A percentile compares a stretch with the other conserved stretches of the same genome.
Conservation (phyloP, 2,888 invertebrate genomes). For the Abrostola tripartita region DNA sequence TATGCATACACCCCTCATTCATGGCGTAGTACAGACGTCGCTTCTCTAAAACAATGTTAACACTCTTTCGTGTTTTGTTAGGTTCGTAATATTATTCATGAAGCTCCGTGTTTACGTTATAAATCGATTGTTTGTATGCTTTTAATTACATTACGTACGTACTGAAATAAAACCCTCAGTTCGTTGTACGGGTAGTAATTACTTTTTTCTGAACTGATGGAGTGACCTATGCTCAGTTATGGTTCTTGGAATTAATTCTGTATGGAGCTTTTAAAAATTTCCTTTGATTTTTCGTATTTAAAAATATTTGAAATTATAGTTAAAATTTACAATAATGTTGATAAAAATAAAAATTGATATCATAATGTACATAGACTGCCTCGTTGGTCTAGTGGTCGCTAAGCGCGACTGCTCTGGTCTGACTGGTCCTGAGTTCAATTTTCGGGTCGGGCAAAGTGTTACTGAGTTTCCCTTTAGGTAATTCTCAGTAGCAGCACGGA, state of each 20-base stretch:
- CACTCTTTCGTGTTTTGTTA: slow-evolving; percentile 44
- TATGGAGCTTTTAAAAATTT: not conserved
- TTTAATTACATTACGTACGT: slow-evolving; percentile 21
- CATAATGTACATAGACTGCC: too few relatives aligned
- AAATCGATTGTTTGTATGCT: slow-evolving; percentile 35
- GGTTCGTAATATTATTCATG: slow-evolving; percentile 51
- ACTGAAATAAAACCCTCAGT: not conserved
- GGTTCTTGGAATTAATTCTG: not conserved
- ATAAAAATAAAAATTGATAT: too few relatives aligned
- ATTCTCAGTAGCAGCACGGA: too few relatives aligned
- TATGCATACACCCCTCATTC: slow-evolving; percentile 49
- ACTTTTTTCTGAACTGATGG: not conserved
- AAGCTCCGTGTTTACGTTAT: slow-evolving; percentile 33
- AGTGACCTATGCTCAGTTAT: not conserved
- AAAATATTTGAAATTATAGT: not conserved
- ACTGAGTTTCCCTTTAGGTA: too few relatives aligned
- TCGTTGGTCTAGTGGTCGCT: too few relatives aligned
- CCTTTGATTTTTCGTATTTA: not conserved
- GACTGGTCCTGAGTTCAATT: too few relatives aligned
- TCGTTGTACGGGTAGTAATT: not conserved
- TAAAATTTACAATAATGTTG: too few relatives aligned
- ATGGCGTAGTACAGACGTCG: slow-evolving; percentile 38
- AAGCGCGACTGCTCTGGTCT: too few relatives aligned
- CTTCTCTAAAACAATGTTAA: slow-evolving; percentile 55
- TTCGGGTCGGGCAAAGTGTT: too few relatives aligned